A percentile compares a stretch with the other conserved stretches of the same genome.
These are phyloP conservation scores for Zaprionus nigranus DNA, from an alignment of 1,140 invertebrate species.

Conservation along the genomic window DNA sequence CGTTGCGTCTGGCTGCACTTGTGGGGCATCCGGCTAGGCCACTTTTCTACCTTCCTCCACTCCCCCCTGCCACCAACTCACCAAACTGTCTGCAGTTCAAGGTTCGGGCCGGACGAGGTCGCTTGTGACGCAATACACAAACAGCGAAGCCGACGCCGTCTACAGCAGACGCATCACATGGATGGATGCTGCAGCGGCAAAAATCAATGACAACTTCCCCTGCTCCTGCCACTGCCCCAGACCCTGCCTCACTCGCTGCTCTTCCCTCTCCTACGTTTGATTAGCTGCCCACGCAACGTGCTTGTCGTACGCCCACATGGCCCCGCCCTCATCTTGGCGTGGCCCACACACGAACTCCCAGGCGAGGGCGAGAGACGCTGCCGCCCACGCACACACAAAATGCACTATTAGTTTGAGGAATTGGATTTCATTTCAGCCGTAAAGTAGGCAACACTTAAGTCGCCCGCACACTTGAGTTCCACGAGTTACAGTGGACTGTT, in stretches of 20 bases:
- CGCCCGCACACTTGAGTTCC: not conserved
- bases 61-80: not conserved
- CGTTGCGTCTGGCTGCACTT: conserved; percentile 27
- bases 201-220: conserved; percentile 44
- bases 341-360: conserved; percentile 40
- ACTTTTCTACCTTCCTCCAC: not conserved
- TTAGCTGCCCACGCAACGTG: conserved; percentile 24
- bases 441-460: conserved; percentile 41
- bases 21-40: conserved; percentile 31
- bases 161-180: conserved; percentile 12
- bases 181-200: conserved; percentile 17
- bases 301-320: not conserved
- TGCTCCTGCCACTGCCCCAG: too few species aligned
- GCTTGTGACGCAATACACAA: conserved; percentile 44
- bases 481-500: conserved; percentile 46
- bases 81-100: conserved; percentile 31
- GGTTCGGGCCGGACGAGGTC: conserved; percentile 40
- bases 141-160: conserved; percentile 9
- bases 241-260: too few species aligned
- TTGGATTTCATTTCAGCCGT: conserved; percentile 21
- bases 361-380: conserved; percentile 2
- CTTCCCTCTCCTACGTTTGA: not conserved
- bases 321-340: conserved; percentile 1
- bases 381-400: conserved; percentile 21
- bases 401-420: conserved; percentile 27